Evolutionary conservation across 2,113 vertebrate species (phyloP).

Genomic region (Zeus faber): DNA sequence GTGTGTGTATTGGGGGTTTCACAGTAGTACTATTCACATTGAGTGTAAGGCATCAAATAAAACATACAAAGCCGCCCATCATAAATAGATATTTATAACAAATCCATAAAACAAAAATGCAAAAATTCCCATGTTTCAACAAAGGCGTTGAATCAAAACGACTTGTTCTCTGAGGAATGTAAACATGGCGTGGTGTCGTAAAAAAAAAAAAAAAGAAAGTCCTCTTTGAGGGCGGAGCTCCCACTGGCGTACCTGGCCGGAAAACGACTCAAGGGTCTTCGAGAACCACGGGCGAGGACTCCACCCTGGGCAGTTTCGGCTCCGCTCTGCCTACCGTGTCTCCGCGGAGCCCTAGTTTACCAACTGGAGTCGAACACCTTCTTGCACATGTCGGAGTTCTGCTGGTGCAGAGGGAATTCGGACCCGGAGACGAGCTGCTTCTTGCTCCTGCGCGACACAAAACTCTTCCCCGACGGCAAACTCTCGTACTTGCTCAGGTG

Average conservation of each 20-base stretch:
- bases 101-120: slow-evolving; percentile 47
- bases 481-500: slow-evolving; percentile 82
- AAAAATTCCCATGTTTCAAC: slow-evolving; percentile 24
- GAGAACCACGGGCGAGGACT: too few species aligned
- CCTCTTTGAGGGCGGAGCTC: too few species aligned
- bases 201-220: slow-evolving; percentile 30
- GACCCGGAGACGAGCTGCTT: slow-evolving; percentile 77
- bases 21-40: slow-evolving; percentile 21
- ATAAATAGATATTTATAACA: slow-evolving; percentile 65
- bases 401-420: slow-evolving; percentile 92
- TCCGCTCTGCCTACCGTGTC: slow-evolving; percentile 12
- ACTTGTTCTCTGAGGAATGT: slow-evolving; percentile 88
- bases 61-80: slow-evolving; percentile 39
- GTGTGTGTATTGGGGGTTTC: slow-evolving; percentile 14
- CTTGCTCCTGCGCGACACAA: slow-evolving; percentile 68
- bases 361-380: slow-evolving; percentile 79
- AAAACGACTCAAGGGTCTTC: too few species aligned
- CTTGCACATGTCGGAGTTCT: slow-evolving; percentile 97
- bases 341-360: slow-evolving; percentile 45
- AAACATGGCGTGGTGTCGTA: slow-evolving; percentile 81
- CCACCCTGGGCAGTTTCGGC: too few species aligned
- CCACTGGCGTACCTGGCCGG: too few species aligned
- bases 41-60: slow-evolving; percentile 25
- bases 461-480: slow-evolving; percentile 77
- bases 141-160: slow-evolving; percentile 63